Evolutionary conservation across 2,113 vertebrate genomes (phyloP), one percentile per base, ranked within the genome.

Genomic region (Brachyhypopomus occidentalis): DNA sequence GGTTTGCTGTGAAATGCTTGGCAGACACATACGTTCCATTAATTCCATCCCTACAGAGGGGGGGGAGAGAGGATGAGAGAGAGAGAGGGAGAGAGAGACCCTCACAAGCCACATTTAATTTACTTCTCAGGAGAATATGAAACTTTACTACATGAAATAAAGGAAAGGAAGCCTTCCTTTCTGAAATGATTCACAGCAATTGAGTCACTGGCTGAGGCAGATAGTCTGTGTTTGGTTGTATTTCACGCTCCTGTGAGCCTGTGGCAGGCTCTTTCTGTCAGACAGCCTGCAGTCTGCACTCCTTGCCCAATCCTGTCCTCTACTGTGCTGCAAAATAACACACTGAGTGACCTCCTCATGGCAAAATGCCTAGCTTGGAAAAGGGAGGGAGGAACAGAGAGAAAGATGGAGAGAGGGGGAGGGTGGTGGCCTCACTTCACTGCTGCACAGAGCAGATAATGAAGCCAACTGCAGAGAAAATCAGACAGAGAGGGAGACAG

Each of bases 391-490:
- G 75, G 58, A 77, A 82, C 56, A 77, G 66, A 75, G 52, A 67
- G 66, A 74, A 60, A 76, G 48, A 60, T 30, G 30, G 52, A 34
- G 75, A 23, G 25, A 62, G 45, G 63, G 72, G 66, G 75, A 36
- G 4, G 64, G 75, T 41, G 74, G 66, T 19, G 66, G 58, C 66
- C 56, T 41, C 72, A 64, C 30, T 73, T 80, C 73, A 63, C 77
- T 80, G 83, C 77, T 80, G 83, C 77, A 80, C 72, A 84, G 77
- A 77, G 64, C 83, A 84, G 83, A 84, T 84, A 84, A 84, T 84
- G 78, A 84, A 84, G 83, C 78, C 83, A 76, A 80, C 78, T 76
- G 83, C 71, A 60, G 83, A 62, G 78, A 74, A 84, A 84, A 84
- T 75, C 82, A 79, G 72, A 66, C 64, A 78, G 16, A 72, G 59